Evolutionary conservation across 2,888 invertebrate species (phyloP), one percentile per base, ranked within the genome.

Genomic region (Erpobdella octoculata): DNA sequence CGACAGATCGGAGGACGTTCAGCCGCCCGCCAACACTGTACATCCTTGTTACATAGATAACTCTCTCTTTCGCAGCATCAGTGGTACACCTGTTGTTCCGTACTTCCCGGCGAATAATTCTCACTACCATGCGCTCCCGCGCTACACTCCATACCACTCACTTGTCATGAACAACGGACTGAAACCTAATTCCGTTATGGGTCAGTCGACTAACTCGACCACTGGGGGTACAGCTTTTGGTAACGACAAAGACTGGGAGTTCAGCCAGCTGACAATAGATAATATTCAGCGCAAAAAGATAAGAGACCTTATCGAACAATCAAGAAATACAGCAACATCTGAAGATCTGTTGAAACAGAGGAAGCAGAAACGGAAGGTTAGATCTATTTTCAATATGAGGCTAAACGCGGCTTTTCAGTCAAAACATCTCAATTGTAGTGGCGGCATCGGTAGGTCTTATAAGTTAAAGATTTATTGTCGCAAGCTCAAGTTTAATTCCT

Each of bases 221-320:
- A n/a, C n/a, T n/a, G n/a, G n/a, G n/a, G n/a, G n/a, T n/a, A n/a
- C n/a, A n/a, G n/a, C n/a, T n/a, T n/a, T n/a, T n/a, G n/a, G n/a
- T n/a, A n/a, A n/a, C n/a, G n/a, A n/a, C n/a, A 53, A 53, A n/a
- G 53, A 53, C 53, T 53, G 53, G 53, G 53, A 53, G 21, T 53
- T 53, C 28, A 15, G 21, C 53, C 28, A 21, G 21, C 53, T 53
- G 53, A 15, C 53, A 53, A 6, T 53, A 28, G 53, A 53, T 28
- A 53, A 53, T 25, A 53, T 53, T 21, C 53, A 53, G 18, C 53
- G 28, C 21, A 53, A 25, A 53, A 53, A 28, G 8, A 53, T 53
- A 8, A 53, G 53, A 28, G 53, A 53, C 53, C 53, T 53, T 28
- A 53, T 53, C 21, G 53, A 53, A 53, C 53, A 53, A 8, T 25